These are phyloP conservation scores for Benitochromis conjunctus DNA, from an alignment of 2,113 vertebrate genomes.

Conservation along the genomic window DNA sequence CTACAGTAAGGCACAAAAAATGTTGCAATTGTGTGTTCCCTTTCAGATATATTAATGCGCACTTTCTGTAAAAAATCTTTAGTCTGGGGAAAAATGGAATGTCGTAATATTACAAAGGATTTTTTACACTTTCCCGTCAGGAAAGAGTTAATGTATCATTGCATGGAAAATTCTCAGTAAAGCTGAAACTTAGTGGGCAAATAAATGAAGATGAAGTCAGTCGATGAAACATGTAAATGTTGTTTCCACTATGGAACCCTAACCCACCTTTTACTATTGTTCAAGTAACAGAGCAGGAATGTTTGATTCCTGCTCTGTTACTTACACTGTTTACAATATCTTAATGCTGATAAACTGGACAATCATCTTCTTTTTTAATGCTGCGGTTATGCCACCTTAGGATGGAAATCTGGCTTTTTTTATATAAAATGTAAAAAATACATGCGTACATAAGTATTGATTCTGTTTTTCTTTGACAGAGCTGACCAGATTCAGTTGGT, in stretches of 20 bases:
- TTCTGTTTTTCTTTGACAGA: background rate
- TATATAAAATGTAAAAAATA: background rate
- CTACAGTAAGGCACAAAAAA: slow-evolving; percentile 71
- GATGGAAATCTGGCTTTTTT: background rate
- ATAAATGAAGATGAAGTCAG: background rate
- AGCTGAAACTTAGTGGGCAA: background rate
- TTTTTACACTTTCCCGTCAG: background rate
- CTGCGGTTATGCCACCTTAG: background rate
- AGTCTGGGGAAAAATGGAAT: background rate
- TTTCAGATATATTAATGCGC: background rate
- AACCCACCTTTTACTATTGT: too few relatives aligned
- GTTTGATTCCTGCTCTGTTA: background rate
- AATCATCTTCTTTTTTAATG: background rate
- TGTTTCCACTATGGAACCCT: background rate
- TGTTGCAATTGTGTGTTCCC: background rate
- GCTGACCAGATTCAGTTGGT: background rate
- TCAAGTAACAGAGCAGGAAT: too few relatives aligned
- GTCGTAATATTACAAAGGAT: background rate
- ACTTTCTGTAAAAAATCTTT: background rate
- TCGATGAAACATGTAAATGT: background rate
- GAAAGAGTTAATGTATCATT: background rate
- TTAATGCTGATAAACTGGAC: background rate
- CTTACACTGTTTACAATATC: background rate
- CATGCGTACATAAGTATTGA: background rate
- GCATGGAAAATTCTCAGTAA: too few relatives aligned